Base-by-base conservation (phyloP, 2,888 invertebrate genomes). In the Hirtodrosophila alboralis region DNA sequence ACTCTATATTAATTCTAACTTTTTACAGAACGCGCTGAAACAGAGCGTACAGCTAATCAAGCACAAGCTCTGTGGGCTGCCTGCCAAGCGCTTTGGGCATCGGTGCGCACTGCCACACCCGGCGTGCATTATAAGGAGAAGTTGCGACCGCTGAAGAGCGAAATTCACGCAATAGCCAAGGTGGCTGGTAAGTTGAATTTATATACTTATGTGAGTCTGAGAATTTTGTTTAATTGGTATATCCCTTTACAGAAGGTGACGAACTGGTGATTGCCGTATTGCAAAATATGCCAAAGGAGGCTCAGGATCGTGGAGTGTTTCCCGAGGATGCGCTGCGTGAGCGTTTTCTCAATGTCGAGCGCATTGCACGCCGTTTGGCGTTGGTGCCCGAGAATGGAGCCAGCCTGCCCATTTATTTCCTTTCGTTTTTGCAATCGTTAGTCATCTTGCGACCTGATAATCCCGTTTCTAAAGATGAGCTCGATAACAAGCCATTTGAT, bases 21-120 rank as follows among this genome's bases (percentile, higher is more conserved):
- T 9, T 43, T 37, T 3, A 16, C 85, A 95, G 96, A 93, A 65
- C 93, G 95, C 7, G 93, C 94, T 36, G 94, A 94, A 63, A 93
- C 94, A 1, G 96, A 96, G 81, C 93, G 93, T 69, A 93, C 93
- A 53, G 94, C 95, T 0, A 93, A 94, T 30, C 94, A 95, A 69
- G 95, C 97, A 0, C 97, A 98, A 90, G 93, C 96, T 21, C 92
- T 98, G 72, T 98, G 98, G 98, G 94, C 97, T 69, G 97, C 98
- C 1, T 97, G 97, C 83, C 97, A 98, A 86, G 94, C 97, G 2
- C 91, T 98, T 28, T 93, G 95, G 86, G 93, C 95, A 1, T 94
- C 96, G 14, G 93, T 98, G 4, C 92, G 94, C 58, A 91, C 92
- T 12, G 93, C 94, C 7, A 92, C 93, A 48, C 91, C 92, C 0